Conservation (phyloP, 2,888 invertebrate species). For the Myopa tessellatipennis region DNA sequence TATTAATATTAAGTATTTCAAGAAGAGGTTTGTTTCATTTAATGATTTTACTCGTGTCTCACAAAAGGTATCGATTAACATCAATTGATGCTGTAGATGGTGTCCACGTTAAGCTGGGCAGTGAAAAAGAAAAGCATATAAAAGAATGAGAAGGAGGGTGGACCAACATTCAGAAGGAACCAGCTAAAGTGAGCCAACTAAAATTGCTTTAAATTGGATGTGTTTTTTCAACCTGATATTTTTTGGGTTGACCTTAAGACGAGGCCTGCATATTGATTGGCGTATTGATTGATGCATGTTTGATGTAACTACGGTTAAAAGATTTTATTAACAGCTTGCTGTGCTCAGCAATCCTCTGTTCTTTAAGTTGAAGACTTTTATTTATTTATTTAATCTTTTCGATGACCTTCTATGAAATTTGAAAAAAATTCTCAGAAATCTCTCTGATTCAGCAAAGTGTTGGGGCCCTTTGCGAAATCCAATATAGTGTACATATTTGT, state of each 20-base stretch:
- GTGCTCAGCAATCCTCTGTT: too few relatives aligned
- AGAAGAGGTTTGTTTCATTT: constrained; percentile 31
- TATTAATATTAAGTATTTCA: constrained; percentile 4
- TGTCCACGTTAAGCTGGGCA: constrained; percentile 20
- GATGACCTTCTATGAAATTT: background rate
- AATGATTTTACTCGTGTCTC: constrained; percentile 8
- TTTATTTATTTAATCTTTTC: background rate
- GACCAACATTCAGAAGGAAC: background rate
- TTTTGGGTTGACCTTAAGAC: background rate
- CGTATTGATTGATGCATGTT: constrained; percentile 27
- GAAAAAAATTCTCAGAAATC: constrained; percentile 20
- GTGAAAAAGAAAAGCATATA: background rate
- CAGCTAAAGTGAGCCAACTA: background rate
- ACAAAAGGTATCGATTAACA: constrained; percentile 36
- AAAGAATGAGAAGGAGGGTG: background rate
- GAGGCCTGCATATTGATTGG: constrained; percentile 26
- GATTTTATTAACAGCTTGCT: background rate
- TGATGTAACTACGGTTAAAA: background rate
- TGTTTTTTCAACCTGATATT: background rate
- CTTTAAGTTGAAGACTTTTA: too few relatives aligned
- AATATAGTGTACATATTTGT: too few relatives aligned
- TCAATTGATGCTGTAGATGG: constrained; percentile 16
- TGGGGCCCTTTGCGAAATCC: too few relatives aligned
- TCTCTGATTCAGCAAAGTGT: background rate
- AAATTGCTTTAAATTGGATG: background rate